Evolutionary conservation across 2,113 vertebrate species (phyloP), one percentile per base, ranked within the genome.

Genomic region (Saguinus midas): DNA sequence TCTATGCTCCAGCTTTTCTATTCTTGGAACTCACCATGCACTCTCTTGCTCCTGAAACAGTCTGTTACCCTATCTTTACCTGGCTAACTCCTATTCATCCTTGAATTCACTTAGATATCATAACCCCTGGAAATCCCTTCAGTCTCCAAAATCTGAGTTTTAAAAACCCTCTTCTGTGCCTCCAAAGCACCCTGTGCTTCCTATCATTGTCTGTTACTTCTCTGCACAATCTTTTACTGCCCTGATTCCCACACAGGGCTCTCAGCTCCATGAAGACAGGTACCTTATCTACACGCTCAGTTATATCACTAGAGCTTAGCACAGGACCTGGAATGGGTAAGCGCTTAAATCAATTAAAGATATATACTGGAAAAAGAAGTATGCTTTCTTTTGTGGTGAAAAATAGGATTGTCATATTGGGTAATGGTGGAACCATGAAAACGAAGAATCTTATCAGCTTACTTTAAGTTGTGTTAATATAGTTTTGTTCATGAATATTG

Each of bases 401-500:
- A 73, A 93, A 81, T 87, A 79, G 93, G 52, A 43, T n/a, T 79
- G n/a, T 45, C 84, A 16, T 87, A 29, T 87, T 84, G 89, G 78
- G 48, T 84, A 64, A 84, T 32, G 64, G 55, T 35, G 70, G 40
- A 96, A 88, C 79, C 43, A 50, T 13, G n/a, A 79, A 94, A 75
- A 93, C 75, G 79, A 83, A 27, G 64, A 76, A 85, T 66, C 91
- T 94, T 96, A 95, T 40, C 79, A 78, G 82, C 70, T 79, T 64
- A 87, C 90, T 80, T 96, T 95, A 57, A 96, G 76, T 57, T 82
- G 64, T 95, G 75, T 87, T 68, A 87, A 72, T 90, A 80, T 14
- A 95, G 78, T 52, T 95, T 97, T 81, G 81, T 92, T 87, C 84
- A 40, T 95, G 85, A 94, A 97, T 90, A 43, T 81, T 95, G 94